Evolutionary conservation across 2,888 invertebrate species (phyloP).

Genomic region (Pseudoips prasinana): DNA sequence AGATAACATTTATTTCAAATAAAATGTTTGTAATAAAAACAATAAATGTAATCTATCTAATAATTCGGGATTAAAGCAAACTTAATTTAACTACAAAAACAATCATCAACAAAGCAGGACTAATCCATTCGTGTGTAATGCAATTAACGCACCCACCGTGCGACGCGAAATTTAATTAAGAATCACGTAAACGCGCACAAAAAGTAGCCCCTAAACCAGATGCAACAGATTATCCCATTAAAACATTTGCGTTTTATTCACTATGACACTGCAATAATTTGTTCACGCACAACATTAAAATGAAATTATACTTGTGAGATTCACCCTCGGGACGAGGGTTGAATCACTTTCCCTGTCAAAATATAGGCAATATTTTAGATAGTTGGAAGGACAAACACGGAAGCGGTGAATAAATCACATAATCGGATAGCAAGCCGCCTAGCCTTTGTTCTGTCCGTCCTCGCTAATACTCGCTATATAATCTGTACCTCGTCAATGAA

Average conservation of each 20-base stretch:
- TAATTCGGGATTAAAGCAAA: constrained; percentile 21
- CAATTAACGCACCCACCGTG: constrained; percentile 54
- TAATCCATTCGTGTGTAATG: constrained; percentile 61
- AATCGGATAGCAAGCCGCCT: constrained; percentile 59
- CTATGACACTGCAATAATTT: constrained; percentile 77
- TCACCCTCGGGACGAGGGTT: constrained; percentile 53
- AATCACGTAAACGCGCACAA: constrained; percentile 57
- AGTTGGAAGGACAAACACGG: constrained; percentile 49
- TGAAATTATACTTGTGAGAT: constrained; percentile 68
- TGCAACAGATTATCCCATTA: constrained; percentile 70
- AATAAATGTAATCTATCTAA: constrained; percentile 7
- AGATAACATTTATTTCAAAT: too few species aligned
- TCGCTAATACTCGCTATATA: constrained; percentile 25
- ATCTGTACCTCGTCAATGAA: not conserved
- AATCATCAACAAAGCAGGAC: constrained; percentile 52
- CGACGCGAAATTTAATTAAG: constrained; percentile 65
- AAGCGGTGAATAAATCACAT: constrained; percentile 64
- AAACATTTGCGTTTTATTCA: constrained; percentile 64
- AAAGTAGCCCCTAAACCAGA: constrained; percentile 64
- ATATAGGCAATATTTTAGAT: constrained; percentile 68
- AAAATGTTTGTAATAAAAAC: too few species aligned
- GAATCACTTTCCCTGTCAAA: constrained; percentile 65
- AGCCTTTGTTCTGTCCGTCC: constrained; percentile 32
- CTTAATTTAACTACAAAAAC: constrained; percentile 44
- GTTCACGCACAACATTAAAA: constrained; percentile 77